Conservation (phyloP, 2,113 vertebrate genomes). For the Ifrita kowaldi region DNA sequence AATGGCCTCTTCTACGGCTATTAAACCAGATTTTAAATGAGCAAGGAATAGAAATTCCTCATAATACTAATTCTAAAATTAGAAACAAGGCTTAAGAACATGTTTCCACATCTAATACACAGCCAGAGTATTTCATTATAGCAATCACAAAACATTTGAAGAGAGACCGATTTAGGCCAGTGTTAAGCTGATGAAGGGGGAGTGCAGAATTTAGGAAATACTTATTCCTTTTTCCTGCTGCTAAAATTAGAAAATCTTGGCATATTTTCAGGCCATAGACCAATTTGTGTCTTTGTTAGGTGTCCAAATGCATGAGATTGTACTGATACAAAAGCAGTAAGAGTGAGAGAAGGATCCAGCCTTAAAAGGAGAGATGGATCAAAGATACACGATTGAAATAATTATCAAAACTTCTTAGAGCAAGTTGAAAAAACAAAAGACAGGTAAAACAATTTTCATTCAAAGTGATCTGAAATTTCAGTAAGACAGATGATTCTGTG, state of each 20-base stretch:
- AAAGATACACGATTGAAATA: background rate
- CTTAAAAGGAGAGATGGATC: background rate
- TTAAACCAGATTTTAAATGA: slow-evolving; percentile 22
- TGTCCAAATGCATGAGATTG: background rate
- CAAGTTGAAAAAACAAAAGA: background rate
- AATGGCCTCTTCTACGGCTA: background rate
- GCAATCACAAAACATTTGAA: slow-evolving; percentile 47
- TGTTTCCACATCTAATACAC: background rate
- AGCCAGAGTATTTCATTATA: slow-evolving; percentile 36
- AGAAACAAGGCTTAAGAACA: slow-evolving; percentile 23
- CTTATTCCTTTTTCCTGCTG: background rate
- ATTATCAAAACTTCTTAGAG: background rate
- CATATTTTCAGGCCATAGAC: slow-evolving; percentile 50
- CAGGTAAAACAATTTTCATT: background rate
- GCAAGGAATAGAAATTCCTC: background rate
- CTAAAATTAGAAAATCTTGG: slow-evolving; percentile 36
- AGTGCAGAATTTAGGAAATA: slow-evolving; percentile 37
- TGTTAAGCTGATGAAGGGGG: background rate
- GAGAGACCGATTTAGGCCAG: slow-evolving; percentile 1
- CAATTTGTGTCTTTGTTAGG: background rate
- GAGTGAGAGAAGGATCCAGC: background rate
- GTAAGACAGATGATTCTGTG: background rate
- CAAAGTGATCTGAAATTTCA: background rate
- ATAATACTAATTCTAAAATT: background rate
- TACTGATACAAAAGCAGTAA: background rate